Conservation (phyloP, 2,113 vertebrate species). For the Noctilio leporinus region DNA sequence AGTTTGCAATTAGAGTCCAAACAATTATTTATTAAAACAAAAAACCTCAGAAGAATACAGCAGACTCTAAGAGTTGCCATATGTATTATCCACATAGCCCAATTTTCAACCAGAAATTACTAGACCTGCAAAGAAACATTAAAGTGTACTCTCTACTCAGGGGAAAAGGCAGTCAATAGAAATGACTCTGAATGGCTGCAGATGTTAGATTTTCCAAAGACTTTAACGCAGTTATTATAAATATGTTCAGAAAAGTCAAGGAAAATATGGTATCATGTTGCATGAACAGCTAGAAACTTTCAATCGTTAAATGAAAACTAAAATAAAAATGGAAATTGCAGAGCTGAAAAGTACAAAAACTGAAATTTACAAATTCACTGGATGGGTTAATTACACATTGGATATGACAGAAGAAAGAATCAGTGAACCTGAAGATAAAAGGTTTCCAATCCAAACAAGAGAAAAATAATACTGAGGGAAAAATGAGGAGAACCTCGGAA, state of each 20-base stretch:
- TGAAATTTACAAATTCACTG: background rate
- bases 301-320: background rate
- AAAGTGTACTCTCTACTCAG: background rate
- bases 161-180: background rate
- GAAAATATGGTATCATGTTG: background rate
- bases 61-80: constrained; percentile 6
- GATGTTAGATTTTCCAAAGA: background rate
- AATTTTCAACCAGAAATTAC: constrained; percentile 32
- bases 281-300: background rate
- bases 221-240: constrained; percentile 11
- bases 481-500: background rate
- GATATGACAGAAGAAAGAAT: background rate
- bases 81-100: background rate
- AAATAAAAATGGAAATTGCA: background rate
- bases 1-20: background rate
- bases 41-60: background rate
- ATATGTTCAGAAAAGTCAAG: background rate
- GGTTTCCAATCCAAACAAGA: background rate
- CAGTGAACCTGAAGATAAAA: background rate
- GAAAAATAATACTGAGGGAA: background rate
- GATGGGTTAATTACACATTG: background rate
- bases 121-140: background rate
- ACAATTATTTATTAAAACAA: background rate
- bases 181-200: background rate
- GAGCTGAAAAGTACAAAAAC: background rate